A percentile compares a stretch with the other conserved stretches of the same genome.
phyloP scores from a whole-genome alignment of 2,888 invertebrate genomes.

The Meganola albula region DNA sequence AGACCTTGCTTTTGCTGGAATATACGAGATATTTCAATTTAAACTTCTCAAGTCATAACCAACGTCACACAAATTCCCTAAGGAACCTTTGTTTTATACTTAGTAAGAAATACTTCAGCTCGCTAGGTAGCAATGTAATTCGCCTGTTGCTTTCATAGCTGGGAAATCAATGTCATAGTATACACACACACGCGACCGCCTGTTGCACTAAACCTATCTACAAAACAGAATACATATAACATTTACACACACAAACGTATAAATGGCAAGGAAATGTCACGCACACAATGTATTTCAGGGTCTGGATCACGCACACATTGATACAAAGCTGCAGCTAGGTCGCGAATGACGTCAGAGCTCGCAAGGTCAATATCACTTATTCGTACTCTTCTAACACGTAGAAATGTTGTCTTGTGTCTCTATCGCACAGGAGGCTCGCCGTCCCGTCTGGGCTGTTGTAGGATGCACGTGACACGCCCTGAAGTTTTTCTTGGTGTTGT shows the following conservation, averaged over 20 bases:
- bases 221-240: no score
- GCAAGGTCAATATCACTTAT: constrained; percentile 74
- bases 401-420: constrained; percentile 28
- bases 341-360: constrained; percentile 77
- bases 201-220: constrained; percentile 48
- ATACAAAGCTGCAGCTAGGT: constrained; percentile 75
- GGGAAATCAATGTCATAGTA: constrained; percentile 65
- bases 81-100: no score
- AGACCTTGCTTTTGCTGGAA: no score
- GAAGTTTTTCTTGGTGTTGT: no score
- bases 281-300: constrained; percentile 56
- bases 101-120: no score
- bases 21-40: no score
- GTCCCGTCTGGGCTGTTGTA: constrained; percentile 60
- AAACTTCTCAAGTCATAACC: no score
- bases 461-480: no score
- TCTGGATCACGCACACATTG: constrained; percentile 68
- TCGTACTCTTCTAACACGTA: constrained; percentile 37
- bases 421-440: constrained; percentile 48
- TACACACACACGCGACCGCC: constrained; percentile 41
- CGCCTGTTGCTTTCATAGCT: constrained; percentile 56
- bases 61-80: no score
- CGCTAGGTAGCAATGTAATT: no score
- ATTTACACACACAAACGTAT: constrained; percentile 27
- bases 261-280: constrained; percentile 27